Base-by-base conservation (phyloP, 2,888 invertebrate species). In the Rhodophaea formosa region DNA sequence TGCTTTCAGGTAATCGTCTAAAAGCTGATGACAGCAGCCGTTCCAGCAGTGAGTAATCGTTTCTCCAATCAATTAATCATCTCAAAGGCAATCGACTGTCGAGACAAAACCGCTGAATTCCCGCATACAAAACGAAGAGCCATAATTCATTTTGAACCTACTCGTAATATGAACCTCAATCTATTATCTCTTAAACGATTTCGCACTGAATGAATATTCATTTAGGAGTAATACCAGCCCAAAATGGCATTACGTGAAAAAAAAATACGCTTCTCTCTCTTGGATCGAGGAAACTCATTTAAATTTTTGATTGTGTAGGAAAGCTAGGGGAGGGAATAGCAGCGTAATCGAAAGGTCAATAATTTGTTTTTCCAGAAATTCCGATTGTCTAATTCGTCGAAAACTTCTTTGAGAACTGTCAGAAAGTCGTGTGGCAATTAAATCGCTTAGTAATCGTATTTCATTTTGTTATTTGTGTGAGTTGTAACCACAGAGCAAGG, bases 111-210 rank as follows among this genome's bases (percentile, higher is more conserved):
- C 70, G 64, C 69, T 70, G 71, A 75, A 84, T 82, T 84, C 79
- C 66, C 72, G 78, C 78, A 77, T 79, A 77, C 74, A 73, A 78
- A 86, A 80, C 73, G 75, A 75, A 74, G 74, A 79, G 80, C 80
- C 79, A 84, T 87, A 84, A 87, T 84, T 87, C 85, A 85, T 81
- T 75, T 70, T 69, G 71, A 74, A 75, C 80, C 78, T 84, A n/a
- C n/a, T n/a, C n/a, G n/a, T n/a, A 86, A 87, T 86, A 87, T 84
- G 84, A 85, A 85, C 84, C 82, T 78, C 85, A 82, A 86, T 88
- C 84, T 88, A 88, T 88, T 88, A 88, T 86, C 86, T 86, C 84
- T 69, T 87, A 87, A 90, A 83, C 89, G 89, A 86, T 89, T 89
- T 88, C 77, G 80, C 84, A 81, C 79, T 72, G 74, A 84, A 90